Conservation (phyloP, 2,113 vertebrate species). For the Gallinago jamesoni region DNA sequence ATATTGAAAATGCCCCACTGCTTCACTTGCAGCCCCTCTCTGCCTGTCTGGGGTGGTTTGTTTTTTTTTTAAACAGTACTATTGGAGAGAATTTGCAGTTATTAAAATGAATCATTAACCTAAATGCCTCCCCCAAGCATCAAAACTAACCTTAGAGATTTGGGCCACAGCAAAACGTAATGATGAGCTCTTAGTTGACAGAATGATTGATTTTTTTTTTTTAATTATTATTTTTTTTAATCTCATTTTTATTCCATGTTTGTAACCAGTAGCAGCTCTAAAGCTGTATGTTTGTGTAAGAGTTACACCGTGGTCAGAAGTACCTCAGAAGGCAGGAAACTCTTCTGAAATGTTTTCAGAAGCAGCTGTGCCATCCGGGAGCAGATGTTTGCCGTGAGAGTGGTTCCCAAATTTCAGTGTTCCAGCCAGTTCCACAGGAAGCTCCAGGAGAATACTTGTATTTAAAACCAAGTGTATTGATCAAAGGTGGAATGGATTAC, state of each 20-base stretch:
- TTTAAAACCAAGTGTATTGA: neutral
- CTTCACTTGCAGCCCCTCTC: neutral
- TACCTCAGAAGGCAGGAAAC: neutral
- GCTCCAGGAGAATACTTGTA: neutral
- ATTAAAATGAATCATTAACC: neutral
- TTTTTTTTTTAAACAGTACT: neutral
- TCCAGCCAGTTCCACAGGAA: neutral
- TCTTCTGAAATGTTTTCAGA: neutral
- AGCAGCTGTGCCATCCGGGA: neutral
- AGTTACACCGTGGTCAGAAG: neutral
- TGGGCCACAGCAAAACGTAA: neutral
- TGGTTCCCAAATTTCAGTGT: neutral
- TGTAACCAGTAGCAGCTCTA: neutral
- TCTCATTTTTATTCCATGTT: neutral
- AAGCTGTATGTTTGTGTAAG: fast-evolving
- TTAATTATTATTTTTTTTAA: neutral
- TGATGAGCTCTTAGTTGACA: neutral
- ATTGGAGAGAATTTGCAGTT: neutral
- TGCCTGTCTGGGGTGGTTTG: neutral
- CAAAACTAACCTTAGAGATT: neutral
- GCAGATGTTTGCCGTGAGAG: neutral
- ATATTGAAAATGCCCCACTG: neutral
- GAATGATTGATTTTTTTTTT: neutral
- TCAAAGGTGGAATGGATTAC: neutral
- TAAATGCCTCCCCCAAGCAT: neutral